Base-by-base conservation (phyloP, 1,140 invertebrate species). In the Habropoda laboriosa region DNA sequence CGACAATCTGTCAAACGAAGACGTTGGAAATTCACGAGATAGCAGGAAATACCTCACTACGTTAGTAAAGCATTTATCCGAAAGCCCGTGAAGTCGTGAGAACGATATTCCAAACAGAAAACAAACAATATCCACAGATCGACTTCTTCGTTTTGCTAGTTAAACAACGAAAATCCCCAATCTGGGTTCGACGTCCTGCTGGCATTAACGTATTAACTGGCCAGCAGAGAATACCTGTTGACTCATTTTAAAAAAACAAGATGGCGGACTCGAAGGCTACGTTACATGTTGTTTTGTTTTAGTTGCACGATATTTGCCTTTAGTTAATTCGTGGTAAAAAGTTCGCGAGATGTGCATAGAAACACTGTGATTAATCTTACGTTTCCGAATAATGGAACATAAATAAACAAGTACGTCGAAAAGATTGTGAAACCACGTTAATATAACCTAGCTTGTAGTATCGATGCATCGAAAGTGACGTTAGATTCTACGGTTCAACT, bases 1-100 rank as follows among this genome's bases (percentile, higher is more conserved):
- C 70, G 83, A 86, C 82, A 86, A 88, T 88, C 87, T 89, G 87
- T 89, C 87, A 89, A 89, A 86, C 86, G 82, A 66, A 83, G 83
- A 86, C 73, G 83, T 86, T 75, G 86, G 85, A 86, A 83, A 86
- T 83, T 87, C 83, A 79, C 66, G 81, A 86, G 83, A 88, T 82
- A 84, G 70, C 83, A 87, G 87, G 87, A 89, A 88, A 82, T 87
- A 82, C 72, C 81, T 53, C 64, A 87, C 88, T 53, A 79, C 81
- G 40, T 61, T 84, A 81, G 79, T 86, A 70, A 40, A 68, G 61
- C 76, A 72, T 72, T 66, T 72, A 79, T 40, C 80, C 68, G 70
- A 68, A 61, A 55, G 1, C 30, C 47, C 45, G 27, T 61, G 24
- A 12, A 18, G 18, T 12, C 47, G 35, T 24, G 30, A 2, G 35